Evolutionary conservation across 2,797 vertebrate genomes (phyloP), one percentile per base, ranked within the genome.

Genomic region (Sciurus vulgaris): DNA sequence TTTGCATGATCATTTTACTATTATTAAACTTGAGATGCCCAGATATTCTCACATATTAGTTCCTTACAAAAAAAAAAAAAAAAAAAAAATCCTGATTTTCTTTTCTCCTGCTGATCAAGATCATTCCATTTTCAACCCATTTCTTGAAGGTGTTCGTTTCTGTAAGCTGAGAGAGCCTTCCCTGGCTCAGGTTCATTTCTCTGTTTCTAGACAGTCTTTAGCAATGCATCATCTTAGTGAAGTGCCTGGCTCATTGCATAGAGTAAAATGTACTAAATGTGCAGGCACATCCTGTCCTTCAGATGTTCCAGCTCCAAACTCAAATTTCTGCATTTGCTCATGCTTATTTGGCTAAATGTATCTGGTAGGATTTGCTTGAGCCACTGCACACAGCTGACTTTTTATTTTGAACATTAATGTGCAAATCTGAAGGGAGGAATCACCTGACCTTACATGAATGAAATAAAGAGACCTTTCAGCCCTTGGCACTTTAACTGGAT

Each of bases 201-300:
- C 93, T 91, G 94, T 86, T 97, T 97, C 97, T 96, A 90, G 91
- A 95, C 74, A 96, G 89, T 94, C 73, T 94, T 96, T 76, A 92
- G 96, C 63, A 92, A 92, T 90, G 95, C 93, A 93, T 97, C 97
- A 93, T 98, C 97, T 96, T 85, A 14, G 56, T 72, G 61, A 97
- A 96, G 85, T 70, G 95, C 95, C 85, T 94, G 94, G 93, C 95
- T 96, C 35, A 49, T 85, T 41, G 72, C 87, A 86, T 15, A 35
- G 96, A 96, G 93, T 86, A 92, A 96, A 97, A 96, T 96, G 96
- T 95, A 89, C 96, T 97, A 95, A 97, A 94, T 54, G 95, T 97
- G 89, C 93, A 81, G 86, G 96, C 97, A 97, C 93, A 91, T 96
- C 95, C 88, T 97, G 96, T 95, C 86, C 95, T 98, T 98, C 82